Base-by-base conservation (phyloP, 2,888 invertebrate genomes). In the Pilophorus perplexus region DNA sequence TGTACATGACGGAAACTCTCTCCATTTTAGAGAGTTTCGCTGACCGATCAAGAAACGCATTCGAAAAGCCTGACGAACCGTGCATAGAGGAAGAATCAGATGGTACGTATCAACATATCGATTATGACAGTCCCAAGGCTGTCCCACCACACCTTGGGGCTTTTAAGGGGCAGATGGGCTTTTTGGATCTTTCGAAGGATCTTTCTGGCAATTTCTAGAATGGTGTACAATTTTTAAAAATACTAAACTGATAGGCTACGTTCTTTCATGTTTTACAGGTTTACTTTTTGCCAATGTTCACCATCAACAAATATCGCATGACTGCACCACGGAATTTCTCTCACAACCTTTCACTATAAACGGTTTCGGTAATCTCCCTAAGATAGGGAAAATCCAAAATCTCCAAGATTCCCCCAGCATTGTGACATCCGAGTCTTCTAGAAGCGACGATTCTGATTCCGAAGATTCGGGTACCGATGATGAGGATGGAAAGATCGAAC, bases 301-400 rank as follows among this genome's bases (percentile, higher is more conserved):
- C 14, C n/a, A n/a, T n/a, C n/a, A n/a, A n/a, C n/a, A n/a, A n/a
- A n/a, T n/a, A n/a, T n/a, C n/a, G 2, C 20, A 27, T 20, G 33
- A 62, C 20, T 44, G 27, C 33, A 8, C 5, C 4, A 62, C 28
- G 16, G 10, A 62, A 10, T 62, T 62, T 27, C 3, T 16, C 18
- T 28, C 33, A n/a, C 46, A 62, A 20, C 62, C 62, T 2, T 62
- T 62, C 46, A 33, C 33, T 10, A 14, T 46, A n/a, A 48, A 62
- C 27, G 62, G 48, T 33, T 62, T 62, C 23, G 28, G 12, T 3
- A 44, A 27, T 1, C 12, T 62, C n/a, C 46, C 46, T 1, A 20
- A 2, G n/a, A 6, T 20, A n/a, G 14, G 28, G 38, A 38, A 20
- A 12, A 10, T 3, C 23, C n/a, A 22, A 33, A 38, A 20, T 33